These are phyloP conservation scores for Silurus meridionalis DNA, from an alignment of 2,113 vertebrate genomes.

Conservation along the genomic window DNA sequence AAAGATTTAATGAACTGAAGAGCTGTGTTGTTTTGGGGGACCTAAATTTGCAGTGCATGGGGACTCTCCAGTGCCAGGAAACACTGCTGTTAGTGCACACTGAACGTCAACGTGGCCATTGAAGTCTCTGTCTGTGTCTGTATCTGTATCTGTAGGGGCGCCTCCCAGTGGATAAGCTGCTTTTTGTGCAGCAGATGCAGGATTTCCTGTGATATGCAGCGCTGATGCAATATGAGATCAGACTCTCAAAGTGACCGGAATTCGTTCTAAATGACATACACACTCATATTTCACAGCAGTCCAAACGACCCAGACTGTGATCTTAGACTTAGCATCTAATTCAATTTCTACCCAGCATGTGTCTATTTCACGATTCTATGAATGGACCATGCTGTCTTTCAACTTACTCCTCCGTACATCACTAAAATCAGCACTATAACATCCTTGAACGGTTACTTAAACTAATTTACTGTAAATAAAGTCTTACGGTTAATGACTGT, in stretches of 20 bases:
- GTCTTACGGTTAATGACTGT: not conserved
- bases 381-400: slow-evolving; percentile 28
- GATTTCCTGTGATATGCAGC: slow-evolving; percentile 11
- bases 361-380: slow-evolving; percentile 28
- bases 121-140: not conserved
- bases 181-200: slow-evolving; percentile 22
- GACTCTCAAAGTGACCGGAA: slow-evolving; percentile 13
- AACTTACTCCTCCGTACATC: not conserved
- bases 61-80: not conserved
- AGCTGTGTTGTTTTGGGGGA: not conserved
- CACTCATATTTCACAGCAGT: not conserved
- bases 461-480: not conserved
- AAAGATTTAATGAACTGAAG: not conserved
- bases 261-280: not conserved
- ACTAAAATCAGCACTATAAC: not conserved
- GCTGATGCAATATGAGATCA: slow-evolving; percentile 29
- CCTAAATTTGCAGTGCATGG: not conserved
- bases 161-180: slow-evolving; percentile 24
- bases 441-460: not conserved
- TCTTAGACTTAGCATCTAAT: not conserved
- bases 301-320: not conserved
- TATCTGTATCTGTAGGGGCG: not conserved
- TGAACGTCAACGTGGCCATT: slow-evolving; percentile 31
- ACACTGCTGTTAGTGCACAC: not conserved
- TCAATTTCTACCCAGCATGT: not conserved